phyloP scores from a whole-genome alignment of 1,140 invertebrate species.

The Cherax destructor region DNA sequence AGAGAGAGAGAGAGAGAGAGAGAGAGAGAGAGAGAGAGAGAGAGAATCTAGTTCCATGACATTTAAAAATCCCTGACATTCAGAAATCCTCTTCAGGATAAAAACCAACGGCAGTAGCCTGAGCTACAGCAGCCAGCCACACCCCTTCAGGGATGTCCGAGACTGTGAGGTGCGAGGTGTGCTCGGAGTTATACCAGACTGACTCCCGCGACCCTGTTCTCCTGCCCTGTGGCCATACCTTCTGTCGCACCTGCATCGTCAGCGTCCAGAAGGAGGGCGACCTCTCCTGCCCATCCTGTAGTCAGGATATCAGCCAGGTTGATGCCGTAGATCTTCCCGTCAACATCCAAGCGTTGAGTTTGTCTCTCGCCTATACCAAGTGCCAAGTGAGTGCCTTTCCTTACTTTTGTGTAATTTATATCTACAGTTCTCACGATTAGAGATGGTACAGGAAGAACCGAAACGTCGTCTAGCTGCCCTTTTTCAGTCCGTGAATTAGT shows the following conservation, averaged over 20 bases:
- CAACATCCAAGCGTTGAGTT: slow-evolving; percentile 16
- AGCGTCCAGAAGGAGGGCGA: not conserved
- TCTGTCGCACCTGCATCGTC: slow-evolving; percentile 33
- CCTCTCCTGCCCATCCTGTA: slow-evolving; percentile 19
- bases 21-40: too few species aligned
- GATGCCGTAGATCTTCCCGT: slow-evolving; percentile 1
- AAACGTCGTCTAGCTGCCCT: not conserved
- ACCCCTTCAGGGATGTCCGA: not conserved
- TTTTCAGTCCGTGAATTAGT: too few species aligned
- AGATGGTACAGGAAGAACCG: too few species aligned
- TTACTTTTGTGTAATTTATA: not conserved
- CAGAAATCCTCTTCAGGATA: too few species aligned
- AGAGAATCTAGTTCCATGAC: too few species aligned
- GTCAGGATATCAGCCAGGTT: not conserved
- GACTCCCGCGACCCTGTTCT: not conserved
- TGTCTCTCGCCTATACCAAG: slow-evolving; percentile 3
- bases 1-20: too few species aligned
- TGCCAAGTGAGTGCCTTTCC: slow-evolving; percentile 4
- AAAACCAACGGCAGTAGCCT: too few species aligned
- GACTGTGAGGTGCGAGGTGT: slow-evolving; percentile 23
- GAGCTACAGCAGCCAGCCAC: too few species aligned
- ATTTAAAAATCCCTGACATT: too few species aligned
- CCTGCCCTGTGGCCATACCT: slow-evolving; percentile 51
- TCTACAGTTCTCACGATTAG: not conserved
- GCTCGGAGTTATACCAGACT: slow-evolving; percentile 16